Evolutionary conservation across 2,113 vertebrate species (phyloP), one percentile per base, ranked within the genome.

Genomic region (Cricetomys ansorgei): DNA sequence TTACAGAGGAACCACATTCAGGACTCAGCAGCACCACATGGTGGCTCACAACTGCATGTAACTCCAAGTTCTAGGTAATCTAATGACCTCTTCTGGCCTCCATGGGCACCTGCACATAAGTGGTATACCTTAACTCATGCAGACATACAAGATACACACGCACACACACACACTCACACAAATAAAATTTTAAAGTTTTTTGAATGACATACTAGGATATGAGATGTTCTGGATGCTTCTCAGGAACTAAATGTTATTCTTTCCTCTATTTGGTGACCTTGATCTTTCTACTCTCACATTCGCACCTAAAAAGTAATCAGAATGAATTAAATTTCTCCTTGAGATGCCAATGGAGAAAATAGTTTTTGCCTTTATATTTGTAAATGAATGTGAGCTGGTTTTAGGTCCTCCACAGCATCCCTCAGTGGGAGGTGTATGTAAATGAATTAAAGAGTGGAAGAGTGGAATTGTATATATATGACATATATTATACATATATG

Each of bases 11-110:
- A 19, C 29, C 43, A 37, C 9, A 48, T 34, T 48, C 29, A 65
- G 5, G 9, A 65, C 43, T 11, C 6, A 23, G 1, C 40, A 48
- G 10, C 43, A 85, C 4, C 6, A 64, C 16, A 34, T 45, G 15
- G n/a, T 64, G 27, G 5, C 2, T 25, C 17, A 34, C 2, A 48
- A 65, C 0, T 10, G 2, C 43, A 16, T 19, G 4, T 48, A 48
- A 43, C 27, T 84, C 50, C 76, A 55, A 55, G 8, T 79, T 79
- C 48, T 9, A 53, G 34, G 31, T 17, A 37, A 37, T 55, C 10
- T 31, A 34, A 2, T 21, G 40, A 16, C 17, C 59, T 85, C 27
- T 34, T 34, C 59, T 85, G 59, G 16, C 43, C 59, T 65, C 29
- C 29, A 65, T 45, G 43, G 59, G 27, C 7, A 48, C 12, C 29